Evolutionary conservation across 2,113 vertebrate genomes (phyloP), one percentile per base, ranked within the genome.

Genomic region (Indri indri): DNA sequence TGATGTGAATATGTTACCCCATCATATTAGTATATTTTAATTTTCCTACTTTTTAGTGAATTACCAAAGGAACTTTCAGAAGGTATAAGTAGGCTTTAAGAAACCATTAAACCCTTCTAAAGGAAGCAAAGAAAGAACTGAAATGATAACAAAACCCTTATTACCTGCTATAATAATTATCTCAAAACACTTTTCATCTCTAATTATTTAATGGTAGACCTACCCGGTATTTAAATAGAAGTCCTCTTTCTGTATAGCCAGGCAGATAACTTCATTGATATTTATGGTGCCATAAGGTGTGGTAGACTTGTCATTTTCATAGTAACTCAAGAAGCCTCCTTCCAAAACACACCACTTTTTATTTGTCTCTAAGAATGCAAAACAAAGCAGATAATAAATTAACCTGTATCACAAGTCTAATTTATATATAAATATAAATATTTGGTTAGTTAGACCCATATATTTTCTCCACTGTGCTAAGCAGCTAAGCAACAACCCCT

Each of bases 331-430:
- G 97, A 99, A 99, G 74, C 99, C 99, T 10, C 99, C 99, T 98
- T 99, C 99, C 94, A 99, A 97, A 22, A 99, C 99, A 89, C 99
- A 99, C 99, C 99, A 99, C 45, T 99, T 99, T 65, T 98, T 99
- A 52, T 97, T 98, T 98, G 99, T 99, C 42, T 99, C 99, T 99
- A 98, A 63, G 23, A 98, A 97, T 94, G 92, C 94, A 97, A 94
- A 97, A 92, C 74, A 88, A 94, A 92, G 74, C 27, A 95, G 77
- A 66, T 13, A 82, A 90, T 1, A 97, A 79, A 74, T 32, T 85
- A 81, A 98, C 23, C 3, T 65, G 34, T 17, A 92, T 30, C 5
- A 61, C 5, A 25, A 54, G 45, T 6, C 0, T 7, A 66, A 70
- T 77, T 87, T 30, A 63, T 27, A 30, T 63, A 63, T 63, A 63